phyloP scores from a whole-genome alignment of 2,888 invertebrate genomes.

The Cephus pygmeus region DNA sequence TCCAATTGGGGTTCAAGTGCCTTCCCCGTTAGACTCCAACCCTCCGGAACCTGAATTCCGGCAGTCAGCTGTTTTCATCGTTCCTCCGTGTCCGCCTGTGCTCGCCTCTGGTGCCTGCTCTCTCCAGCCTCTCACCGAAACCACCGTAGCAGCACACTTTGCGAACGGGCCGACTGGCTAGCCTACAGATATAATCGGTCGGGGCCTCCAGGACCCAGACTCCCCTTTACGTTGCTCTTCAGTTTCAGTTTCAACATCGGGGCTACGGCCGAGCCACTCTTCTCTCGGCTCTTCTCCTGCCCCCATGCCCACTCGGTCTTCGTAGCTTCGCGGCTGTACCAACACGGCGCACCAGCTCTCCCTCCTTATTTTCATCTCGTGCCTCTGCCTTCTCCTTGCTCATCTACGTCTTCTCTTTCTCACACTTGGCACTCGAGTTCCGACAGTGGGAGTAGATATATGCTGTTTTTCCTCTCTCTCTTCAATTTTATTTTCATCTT shows the following conservation, averaged over 20 bases:
- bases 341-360: background rate
- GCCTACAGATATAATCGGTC: background rate
- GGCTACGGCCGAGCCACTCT: background rate
- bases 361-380: background rate
- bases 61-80: constrained; percentile 59
- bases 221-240: background rate
- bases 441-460: background rate
- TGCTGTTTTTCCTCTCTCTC: constrained; percentile 10
- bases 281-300: background rate
- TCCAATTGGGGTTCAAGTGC: constrained; percentile 61
- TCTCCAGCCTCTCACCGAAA: constrained; percentile 28
- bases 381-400: constrained; percentile 8
- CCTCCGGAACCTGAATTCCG: constrained; percentile 61
- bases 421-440: background rate
- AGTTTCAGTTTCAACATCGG: background rate
- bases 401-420: constrained; percentile 11
- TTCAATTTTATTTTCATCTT: constrained; percentile 26
- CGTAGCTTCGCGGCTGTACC: background rate
- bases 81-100: constrained; percentile 13
- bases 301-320: background rate
- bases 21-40: constrained; percentile 40
- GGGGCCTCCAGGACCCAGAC: background rate
- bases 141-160: constrained; percentile 30
- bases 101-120: constrained; percentile 8
- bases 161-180: background rate